Percentiles rank a stretch among this genome's conserved stretches.
Conservation (phyloP, 2,797 vertebrate species). For the Diplodus puntazzo region DNA sequence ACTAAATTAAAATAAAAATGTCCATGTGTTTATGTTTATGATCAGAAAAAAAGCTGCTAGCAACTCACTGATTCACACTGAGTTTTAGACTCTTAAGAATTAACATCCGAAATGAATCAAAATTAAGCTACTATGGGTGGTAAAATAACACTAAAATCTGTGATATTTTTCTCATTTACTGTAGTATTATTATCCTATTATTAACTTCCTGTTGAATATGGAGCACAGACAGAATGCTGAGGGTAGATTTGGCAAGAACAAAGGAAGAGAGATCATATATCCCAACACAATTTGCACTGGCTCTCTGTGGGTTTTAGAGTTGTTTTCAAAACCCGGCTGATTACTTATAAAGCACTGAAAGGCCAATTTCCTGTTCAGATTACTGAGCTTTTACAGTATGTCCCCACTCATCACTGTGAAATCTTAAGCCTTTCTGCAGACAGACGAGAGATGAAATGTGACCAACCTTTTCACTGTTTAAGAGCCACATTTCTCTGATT, state of each 20-base stretch:
- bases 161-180: not conserved
- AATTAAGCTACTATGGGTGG: not conserved
- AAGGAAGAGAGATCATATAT: constrained; percentile 31
- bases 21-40: not conserved
- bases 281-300: constrained; percentile 21
- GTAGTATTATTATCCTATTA: not conserved
- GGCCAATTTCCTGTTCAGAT: constrained; percentile 53
- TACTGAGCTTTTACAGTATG: constrained; percentile 33
- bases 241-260: constrained; percentile 4
- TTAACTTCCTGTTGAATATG: constrained; percentile 28
- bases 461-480: not conserved
- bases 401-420: constrained; percentile 17
- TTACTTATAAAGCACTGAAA: constrained; percentile 42
- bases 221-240: constrained; percentile 24
- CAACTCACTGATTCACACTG: not conserved
- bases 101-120: not conserved
- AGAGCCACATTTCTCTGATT: too few species aligned
- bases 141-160: constrained; percentile 11
- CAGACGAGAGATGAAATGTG: not conserved
- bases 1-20: too few species aligned
- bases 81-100: not conserved
- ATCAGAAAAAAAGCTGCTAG: not conserved
- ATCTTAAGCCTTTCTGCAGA: not conserved
- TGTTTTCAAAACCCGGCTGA: constrained; percentile 36
- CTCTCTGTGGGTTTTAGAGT: constrained; percentile 30